Percentiles rank a stretch among this genome's conserved stretches.
Conservation (phyloP, 2,113 vertebrate species). For the Vidua macroura region DNA sequence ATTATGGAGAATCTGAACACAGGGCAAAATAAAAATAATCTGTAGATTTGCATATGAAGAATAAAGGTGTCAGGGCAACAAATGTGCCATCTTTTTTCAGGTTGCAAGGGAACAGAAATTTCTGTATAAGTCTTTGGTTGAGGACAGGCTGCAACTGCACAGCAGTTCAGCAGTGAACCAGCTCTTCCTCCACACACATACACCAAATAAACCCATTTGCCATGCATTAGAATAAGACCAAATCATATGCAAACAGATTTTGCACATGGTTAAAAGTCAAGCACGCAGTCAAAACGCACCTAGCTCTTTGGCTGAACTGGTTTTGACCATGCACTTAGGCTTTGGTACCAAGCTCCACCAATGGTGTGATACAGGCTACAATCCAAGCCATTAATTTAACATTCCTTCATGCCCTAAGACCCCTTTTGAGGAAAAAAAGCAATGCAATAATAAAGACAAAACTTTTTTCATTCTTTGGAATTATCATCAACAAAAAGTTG, state of each 20-base stretch:
- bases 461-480: background rate
- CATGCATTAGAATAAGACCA: background rate
- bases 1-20: background rate
- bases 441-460: background rate
- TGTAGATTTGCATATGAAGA: background rate
- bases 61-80: background rate
- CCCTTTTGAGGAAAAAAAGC: background rate
- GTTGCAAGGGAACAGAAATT: background rate
- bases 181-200: background rate
- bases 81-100: background rate
- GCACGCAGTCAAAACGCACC: background rate
- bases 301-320: background rate
- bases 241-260: background rate
- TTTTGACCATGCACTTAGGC: background rate
- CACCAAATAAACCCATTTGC: background rate
- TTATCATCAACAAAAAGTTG: background rate
- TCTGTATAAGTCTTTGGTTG: background rate
- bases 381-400: background rate
- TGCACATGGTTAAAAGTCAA: background rate
- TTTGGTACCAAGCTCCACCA: background rate
- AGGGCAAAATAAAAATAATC: background rate
- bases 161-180: background rate
- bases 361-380: background rate
- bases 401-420: background rate
- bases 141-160: background rate